These are phyloP conservation scores for Phymatocera aterrima DNA, from an alignment of 2,888 invertebrate species.

Conservation along the genomic window DNA sequence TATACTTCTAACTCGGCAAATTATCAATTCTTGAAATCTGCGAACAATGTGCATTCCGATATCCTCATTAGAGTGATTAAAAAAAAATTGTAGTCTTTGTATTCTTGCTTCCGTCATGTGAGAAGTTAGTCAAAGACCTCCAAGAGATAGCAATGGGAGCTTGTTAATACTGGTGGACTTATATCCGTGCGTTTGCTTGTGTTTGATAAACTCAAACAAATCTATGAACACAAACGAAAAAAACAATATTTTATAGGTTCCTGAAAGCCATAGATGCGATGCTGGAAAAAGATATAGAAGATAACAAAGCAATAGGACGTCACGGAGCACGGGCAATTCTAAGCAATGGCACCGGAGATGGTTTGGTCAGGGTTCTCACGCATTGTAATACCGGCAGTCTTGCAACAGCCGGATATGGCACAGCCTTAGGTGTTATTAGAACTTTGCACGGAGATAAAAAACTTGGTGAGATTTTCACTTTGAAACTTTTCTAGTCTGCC, in stretches of 20 bases:
- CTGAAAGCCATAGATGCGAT: slow-evolving; percentile 87
- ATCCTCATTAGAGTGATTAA: no score
- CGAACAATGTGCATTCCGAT: neutral
- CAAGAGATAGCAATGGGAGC: no score
- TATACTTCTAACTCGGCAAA: neutral
- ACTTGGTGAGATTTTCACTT: slow-evolving; percentile 78
- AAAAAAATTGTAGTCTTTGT: no score
- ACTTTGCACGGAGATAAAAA: slow-evolving; percentile 83
- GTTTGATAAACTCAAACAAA: neutral
- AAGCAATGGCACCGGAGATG: slow-evolving; percentile 77
- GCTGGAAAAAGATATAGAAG: slow-evolving; percentile 90
- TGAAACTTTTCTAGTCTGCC: neutral
- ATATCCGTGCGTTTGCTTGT: neutral
- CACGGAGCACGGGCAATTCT: slow-evolving; percentile 90
- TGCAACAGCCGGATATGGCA: slow-evolving; percentile 98
- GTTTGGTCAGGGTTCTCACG: slow-evolving; percentile 87
- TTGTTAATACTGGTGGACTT: no score
- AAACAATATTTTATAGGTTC: slow-evolving; percentile 81
- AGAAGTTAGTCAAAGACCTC: no score
- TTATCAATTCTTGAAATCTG: neutral
- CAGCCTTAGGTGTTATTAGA: slow-evolving; percentile 97
- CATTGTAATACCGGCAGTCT: slow-evolving; percentile 99
- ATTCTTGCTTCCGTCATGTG: no score
- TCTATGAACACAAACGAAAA: neutral
- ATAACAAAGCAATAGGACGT: slow-evolving; percentile 91